Evolutionary conservation across 2,888 invertebrate genomes (phyloP).

Genomic region (Girardia tigrina): DNA sequence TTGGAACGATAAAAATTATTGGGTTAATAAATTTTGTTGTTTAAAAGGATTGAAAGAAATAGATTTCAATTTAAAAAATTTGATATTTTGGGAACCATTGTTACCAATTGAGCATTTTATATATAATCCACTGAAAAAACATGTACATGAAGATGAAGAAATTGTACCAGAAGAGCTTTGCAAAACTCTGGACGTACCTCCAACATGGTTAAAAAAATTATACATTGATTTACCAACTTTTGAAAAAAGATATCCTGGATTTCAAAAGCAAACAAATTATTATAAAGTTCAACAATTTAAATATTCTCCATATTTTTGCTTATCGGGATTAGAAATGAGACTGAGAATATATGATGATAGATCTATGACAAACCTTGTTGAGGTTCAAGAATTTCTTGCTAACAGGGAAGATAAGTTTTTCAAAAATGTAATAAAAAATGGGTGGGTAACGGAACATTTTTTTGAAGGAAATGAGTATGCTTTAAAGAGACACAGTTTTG

Average conservation of each 20-base stretch:
- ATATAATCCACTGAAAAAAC: conserved; percentile 42
- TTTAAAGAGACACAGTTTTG: conserved; percentile 49
- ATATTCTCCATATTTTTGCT: conserved; percentile 63
- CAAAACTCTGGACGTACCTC: conserved; percentile 48
- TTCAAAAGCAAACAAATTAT: conserved; percentile 57
- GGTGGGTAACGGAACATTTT: conserved; percentile 47
- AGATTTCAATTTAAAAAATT: conserved; percentile 28
- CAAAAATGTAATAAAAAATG: conserved; percentile 43
- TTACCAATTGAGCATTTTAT: conserved; percentile 44
- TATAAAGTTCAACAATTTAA: conserved; percentile 64
- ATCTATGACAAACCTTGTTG: conserved; percentile 42
- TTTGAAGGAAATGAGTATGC: conserved; percentile 43
- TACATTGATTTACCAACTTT: conserved; percentile 45
- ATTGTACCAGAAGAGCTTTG: conserved; percentile 45
- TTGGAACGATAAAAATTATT: conserved; percentile 69
- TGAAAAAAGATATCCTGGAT: conserved; percentile 59
- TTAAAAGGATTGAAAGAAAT: conserved; percentile 30
- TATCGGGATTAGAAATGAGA: conserved; percentile 59
- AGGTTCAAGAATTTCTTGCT: conserved; percentile 46
- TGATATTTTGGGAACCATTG: conserved; percentile 35
- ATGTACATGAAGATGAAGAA: conserved; percentile 46
- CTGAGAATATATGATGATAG: conserved; percentile 47
- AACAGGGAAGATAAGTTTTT: conserved; percentile 47
- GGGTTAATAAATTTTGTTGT: conserved; percentile 50
- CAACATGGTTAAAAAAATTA: conserved; percentile 49